A percentile compares a stretch with the other conserved stretches of the same genome.
Evolutionary conservation across 2,888 invertebrate species (phyloP).

Genomic region (Nowickia ferox): DNA sequence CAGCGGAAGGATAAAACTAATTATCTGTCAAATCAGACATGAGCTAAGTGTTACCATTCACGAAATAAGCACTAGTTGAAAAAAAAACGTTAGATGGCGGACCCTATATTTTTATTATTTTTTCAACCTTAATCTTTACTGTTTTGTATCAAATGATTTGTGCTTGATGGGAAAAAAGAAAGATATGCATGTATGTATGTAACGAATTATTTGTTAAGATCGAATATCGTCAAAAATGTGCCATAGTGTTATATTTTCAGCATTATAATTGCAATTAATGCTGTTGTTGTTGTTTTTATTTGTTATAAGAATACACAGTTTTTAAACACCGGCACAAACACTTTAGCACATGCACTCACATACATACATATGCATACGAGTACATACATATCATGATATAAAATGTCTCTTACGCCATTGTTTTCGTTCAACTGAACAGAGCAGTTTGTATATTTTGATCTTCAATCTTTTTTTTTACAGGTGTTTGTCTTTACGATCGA

Average conservation of each 20-base stretch:
- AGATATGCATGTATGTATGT: neutral
- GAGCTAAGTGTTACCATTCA: no score
- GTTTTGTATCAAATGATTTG: neutral
- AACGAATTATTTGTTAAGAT: neutral
- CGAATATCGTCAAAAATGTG: neutral
- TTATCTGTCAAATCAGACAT: no score
- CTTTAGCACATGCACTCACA: no score
- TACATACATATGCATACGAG: slow-evolving; percentile 4
- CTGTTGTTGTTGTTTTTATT: slow-evolving; percentile 60
- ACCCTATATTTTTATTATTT: neutral
- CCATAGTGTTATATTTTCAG: slow-evolving; percentile 39
- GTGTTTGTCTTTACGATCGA: slow-evolving; percentile 73
- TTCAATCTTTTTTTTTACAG: slow-evolving; percentile 65
- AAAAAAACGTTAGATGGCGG: no score
- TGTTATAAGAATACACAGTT: neutral
- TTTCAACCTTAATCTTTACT: neutral
- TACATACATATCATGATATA: slow-evolving; percentile 17
- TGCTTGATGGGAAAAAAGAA: no score
- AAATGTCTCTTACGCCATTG: slow-evolving; percentile 64
- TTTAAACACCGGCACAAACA: no score
- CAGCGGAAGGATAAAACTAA: no score
- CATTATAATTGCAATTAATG: slow-evolving; percentile 63
- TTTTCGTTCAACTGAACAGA: slow-evolving; percentile 52
- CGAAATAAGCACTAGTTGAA: no score
- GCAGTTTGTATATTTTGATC: slow-evolving; percentile 62